phyloP scores from a whole-genome alignment of 1,140 invertebrate genomes.

The Drosophila funebris region DNA sequence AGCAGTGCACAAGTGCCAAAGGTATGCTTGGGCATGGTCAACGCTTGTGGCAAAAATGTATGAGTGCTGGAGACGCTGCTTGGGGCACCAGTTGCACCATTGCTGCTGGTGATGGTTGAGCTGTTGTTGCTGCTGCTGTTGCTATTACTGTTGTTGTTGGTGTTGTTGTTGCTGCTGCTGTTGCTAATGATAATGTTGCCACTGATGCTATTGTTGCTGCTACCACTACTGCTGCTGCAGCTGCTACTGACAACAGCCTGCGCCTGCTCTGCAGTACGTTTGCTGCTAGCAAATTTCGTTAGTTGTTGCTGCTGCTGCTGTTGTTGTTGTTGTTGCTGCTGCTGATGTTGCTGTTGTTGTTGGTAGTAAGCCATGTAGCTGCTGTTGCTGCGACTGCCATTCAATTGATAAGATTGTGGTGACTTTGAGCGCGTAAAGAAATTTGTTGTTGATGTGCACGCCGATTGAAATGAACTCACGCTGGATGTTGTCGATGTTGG shows the following conservation, averaged over 20 bases:
- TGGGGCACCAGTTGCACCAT: constrained; percentile 8
- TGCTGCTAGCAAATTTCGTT: constrained; percentile 46
- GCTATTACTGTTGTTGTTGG: constrained; percentile 4
- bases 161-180: constrained; percentile 1
- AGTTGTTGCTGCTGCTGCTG: constrained; percentile 27
- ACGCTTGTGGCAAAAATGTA: constrained; percentile 35
- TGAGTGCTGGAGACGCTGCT: constrained; percentile 40
- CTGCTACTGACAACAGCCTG: constrained; percentile 67
- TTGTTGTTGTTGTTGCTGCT: constrained; percentile 43
- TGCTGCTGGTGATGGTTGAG: constrained; percentile 32
- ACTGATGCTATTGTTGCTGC: constrained; percentile 11
- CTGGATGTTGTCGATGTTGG: constrained; percentile 57
- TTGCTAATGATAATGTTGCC: neutral
- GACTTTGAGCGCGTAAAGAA: constrained; percentile 41
- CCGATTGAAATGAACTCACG: constrained; percentile 65
- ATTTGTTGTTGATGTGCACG: constrained; percentile 58
- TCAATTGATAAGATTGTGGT: constrained; percentile 20
- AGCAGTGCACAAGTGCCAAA: constrained; percentile 78
- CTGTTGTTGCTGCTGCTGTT: constrained; percentile 24
- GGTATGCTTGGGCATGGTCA: constrained; percentile 74
- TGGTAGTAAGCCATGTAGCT: constrained; percentile 42
- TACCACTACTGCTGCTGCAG: constrained; percentile 13
- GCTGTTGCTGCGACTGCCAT: constrained; percentile 34
- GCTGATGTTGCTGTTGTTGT: constrained; percentile 41
- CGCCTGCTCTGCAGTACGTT: constrained; percentile 49